Evolutionary conservation across 2,113 vertebrate genomes (phyloP).

Genomic region (Alligator mississippiensis): DNA sequence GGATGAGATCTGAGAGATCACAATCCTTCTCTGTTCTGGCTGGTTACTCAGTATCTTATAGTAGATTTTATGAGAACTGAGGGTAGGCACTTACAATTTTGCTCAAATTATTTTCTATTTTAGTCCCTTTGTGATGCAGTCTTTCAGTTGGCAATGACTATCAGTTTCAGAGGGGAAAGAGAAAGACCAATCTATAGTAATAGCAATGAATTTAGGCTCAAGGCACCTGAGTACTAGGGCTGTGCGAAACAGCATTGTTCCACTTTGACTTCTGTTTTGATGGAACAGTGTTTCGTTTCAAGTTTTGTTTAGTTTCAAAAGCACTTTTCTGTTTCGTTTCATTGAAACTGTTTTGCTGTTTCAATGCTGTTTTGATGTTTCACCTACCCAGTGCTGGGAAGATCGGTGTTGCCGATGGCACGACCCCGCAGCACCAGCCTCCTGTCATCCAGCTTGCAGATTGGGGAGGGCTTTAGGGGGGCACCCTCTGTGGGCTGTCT

Average conservation of each 20-base stretch:
- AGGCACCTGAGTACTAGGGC: neutral
- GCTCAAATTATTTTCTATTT: neutral
- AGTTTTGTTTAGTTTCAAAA: neutral
- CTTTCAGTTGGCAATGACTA: neutral
- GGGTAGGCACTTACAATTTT: neutral
- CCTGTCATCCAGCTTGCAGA: too few relatives aligned
- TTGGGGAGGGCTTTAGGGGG: too few relatives aligned
- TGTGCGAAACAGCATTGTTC: neutral
- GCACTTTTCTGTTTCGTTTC: neutral
- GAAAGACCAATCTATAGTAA: neutral
- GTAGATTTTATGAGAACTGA: neutral
- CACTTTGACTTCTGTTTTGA: neutral
- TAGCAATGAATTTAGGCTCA: conserved; percentile 3
- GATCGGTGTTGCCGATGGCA: too few relatives aligned
- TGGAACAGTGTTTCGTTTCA: neutral
- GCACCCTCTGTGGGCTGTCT: too few relatives aligned
- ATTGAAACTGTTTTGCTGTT: neutral
- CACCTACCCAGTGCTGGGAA: too few relatives aligned
- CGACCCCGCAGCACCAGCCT: too few relatives aligned
- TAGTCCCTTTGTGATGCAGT: neutral
- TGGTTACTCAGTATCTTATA: neutral
- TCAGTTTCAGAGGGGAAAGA: neutral
- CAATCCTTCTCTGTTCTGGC: neutral
- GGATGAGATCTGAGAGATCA: neutral
- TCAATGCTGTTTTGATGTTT: too few relatives aligned